These are phyloP conservation scores for Gasterosteus nipponicus DNA, from an alignment of 2,113 vertebrate species.

Conservation along the genomic window DNA sequence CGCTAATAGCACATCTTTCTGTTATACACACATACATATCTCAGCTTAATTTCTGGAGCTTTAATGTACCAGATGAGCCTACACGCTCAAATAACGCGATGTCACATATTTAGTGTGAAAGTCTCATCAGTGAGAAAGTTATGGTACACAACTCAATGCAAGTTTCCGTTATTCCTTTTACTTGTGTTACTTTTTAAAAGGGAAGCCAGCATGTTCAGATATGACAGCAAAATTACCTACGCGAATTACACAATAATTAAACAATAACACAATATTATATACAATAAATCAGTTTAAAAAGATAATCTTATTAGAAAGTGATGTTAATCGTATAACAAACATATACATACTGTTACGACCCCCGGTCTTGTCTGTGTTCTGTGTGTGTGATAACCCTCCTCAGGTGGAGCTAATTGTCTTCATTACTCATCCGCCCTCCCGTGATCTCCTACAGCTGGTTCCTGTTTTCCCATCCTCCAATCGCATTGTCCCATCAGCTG, in stretches of 20 bases:
- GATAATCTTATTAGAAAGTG: background rate
- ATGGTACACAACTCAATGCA: background rate
- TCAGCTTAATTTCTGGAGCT: constrained; percentile 33
- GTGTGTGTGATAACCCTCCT: too few species aligned
- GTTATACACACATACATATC: constrained; percentile 63
- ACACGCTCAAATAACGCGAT: background rate
- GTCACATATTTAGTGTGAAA: background rate
- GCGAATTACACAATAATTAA: too few species aligned
- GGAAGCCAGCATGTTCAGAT: background rate
- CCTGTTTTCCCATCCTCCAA: too few species aligned
- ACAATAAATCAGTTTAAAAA: background rate
- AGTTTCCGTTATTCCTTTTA: background rate
- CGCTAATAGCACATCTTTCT: constrained; percentile 52
- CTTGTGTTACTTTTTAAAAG: background rate
- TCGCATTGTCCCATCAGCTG: too few species aligned
- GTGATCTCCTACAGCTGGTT: too few species aligned
- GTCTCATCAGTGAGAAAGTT: background rate
- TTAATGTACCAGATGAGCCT: constrained; percentile 45
- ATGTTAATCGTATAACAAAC: background rate
- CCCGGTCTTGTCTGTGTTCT: too few species aligned
- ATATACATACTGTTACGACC: too few species aligned
- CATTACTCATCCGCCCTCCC: too few species aligned
- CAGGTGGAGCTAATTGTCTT: too few species aligned
- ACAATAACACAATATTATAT: too few species aligned
- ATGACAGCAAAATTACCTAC: background rate